A percentile compares a stretch with the other conserved stretches of the same genome.
phyloP scores from a whole-genome alignment of 1,140 invertebrate genomes.

The Zaprionus tsacasi region DNA sequence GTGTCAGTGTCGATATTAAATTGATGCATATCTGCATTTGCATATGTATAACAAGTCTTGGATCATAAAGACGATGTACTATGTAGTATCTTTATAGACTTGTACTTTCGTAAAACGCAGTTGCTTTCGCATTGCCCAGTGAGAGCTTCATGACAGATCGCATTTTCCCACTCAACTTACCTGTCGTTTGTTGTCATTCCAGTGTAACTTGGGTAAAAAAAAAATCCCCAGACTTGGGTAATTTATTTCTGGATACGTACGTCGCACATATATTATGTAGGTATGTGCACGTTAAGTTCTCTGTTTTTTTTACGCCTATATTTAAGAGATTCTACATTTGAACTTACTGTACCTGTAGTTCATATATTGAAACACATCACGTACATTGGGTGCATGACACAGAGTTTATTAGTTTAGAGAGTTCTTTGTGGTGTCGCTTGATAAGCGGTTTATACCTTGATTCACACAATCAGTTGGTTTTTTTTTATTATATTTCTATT shows the following conservation, averaged over 20 bases:
- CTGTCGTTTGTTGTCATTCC: not conserved
- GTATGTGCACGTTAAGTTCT: not conserved
- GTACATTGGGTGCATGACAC: conserved; percentile 35
- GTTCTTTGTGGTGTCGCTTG: conserved; percentile 19
- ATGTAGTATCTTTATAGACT: not conserved
- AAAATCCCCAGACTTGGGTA: conserved; percentile 26
- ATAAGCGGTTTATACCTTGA: conserved; percentile 29
- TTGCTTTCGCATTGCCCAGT: conserved; percentile 3
- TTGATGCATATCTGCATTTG: conserved; percentile 56
- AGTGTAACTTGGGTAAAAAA: not conserved
- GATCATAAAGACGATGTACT: conserved; percentile 2
- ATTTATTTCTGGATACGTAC: conserved; percentile 4
- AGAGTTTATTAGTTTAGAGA: conserved; percentile 9
- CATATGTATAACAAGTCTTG: not conserved
- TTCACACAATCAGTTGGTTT: not conserved
- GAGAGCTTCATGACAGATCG: not conserved
- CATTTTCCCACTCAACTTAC: conserved; percentile 8
- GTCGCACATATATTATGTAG: not conserved
- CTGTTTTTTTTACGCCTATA: conserved; percentile 3
- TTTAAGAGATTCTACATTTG: conserved; percentile 26
- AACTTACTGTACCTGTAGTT: not conserved
- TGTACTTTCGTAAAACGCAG: conserved; percentile 2
- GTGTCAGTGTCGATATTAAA: conserved; percentile 63
- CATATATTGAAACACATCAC: conserved; percentile 44
- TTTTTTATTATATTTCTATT: not conserved